Evolutionary conservation across 2,888 invertebrate genomes (phyloP), one percentile per base, ranked within the genome.

Genomic region (Desoria tigrina): DNA sequence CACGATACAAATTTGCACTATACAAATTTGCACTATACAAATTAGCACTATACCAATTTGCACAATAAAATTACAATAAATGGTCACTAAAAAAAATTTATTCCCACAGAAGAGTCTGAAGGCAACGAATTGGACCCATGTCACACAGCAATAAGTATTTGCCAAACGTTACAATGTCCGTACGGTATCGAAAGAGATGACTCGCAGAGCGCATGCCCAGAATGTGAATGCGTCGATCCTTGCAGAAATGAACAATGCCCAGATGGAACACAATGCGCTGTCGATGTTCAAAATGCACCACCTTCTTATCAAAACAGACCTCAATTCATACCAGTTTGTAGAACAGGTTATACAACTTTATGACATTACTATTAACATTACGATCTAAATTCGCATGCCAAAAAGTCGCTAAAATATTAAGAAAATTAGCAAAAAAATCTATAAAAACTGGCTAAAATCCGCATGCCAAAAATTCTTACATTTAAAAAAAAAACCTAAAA

Each of bases 221-320:
- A 85, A 42, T 94, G 93, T 80, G 82, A 84, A 37, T 90, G 90
- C 77, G 83, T 85, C 57, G 86, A 92, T 80, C 92, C 92, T 0
- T 94, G 94, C 78, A 68, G 77, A 60, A 77, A 78, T 37, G 82
- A 83, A 39, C 70, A 78, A 9, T 93, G 93, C 77, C 83, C 84
- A 0, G 82, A 83, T 11, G 86, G 83, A 21, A 84, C 87, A 62
- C 84, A 86, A 72, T 94, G 94, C 79, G 86, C 87, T 7, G 84
- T 89, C 9, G 86, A 86, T 51, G 79, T n/a, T n/a, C n/a, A n/a
- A n/a, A n/a, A 32, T 32, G 32, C 32, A 7, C 32, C 86, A 57
- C 45, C 27, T 26, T 26, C 7, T 26, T 26, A 6, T 0, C 84
- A 84, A 79, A 69, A 74, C 11, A 32, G n/a, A n/a, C n/a, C n/a